Evolutionary conservation across 2,797 vertebrate species (phyloP), one percentile per base, ranked within the genome.

Genomic region (Salmo trutta): DNA sequence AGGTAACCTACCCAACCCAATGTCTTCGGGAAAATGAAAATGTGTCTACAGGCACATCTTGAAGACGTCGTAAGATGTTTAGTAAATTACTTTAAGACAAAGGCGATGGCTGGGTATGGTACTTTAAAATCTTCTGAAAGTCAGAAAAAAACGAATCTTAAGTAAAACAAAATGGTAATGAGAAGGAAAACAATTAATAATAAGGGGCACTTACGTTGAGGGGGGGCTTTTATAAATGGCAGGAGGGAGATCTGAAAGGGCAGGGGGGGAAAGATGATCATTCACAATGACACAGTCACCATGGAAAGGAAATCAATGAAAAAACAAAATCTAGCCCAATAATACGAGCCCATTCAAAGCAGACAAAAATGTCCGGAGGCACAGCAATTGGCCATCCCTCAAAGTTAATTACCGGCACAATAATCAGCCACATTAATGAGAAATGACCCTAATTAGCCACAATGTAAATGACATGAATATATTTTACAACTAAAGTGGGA

Each of bases 161-260:
- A 17, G 6, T 16, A 33, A 78, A 29, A 36, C 70, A 75, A 84
- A 85, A 84, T 84, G 85, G 82, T 83, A 86, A 76, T 77, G 68
- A 62, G 27, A 4, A 16, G 17, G 62, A 59, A 27, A 12, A 41
- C 7, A 41, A 19, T 10, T 27, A 2, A 16, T 69, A 81, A 78
- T 74, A 52, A 90, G 86, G 36, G 10, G 77, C 88, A 97, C 98
- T 99, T 96, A 99, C 98, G 95, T 93, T 76, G 94, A 89, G 89
- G 92, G 88, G 82, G 93, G 87, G 85, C 93, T 91, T 92, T 96
- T 96, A 93, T 94, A 95, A 92, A 96, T 95, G 92, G 95, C 92
- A 82, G 95, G 90, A 86, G 94, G 92, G 88, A 91, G 85, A 88
- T 97, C 98, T 99, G 95, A 91, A 93, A 95, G 71, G 59, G 8